Evolutionary conservation across 2,113 vertebrate genomes (phyloP).

Genomic region (Ornithorhynchus anatinus): DNA sequence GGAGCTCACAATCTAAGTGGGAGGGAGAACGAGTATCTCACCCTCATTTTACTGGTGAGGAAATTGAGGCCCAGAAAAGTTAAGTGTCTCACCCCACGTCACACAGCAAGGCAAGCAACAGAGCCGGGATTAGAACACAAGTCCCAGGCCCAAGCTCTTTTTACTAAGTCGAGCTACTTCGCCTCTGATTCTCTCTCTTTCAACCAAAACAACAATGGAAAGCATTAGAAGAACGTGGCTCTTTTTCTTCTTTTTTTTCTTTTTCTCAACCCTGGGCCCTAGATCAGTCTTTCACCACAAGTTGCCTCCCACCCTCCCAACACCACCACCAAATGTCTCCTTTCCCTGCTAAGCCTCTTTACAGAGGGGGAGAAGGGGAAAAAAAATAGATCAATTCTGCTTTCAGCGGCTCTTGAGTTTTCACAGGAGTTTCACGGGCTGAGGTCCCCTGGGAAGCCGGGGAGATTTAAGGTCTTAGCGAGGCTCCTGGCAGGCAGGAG

Average conservation of each 20-base stretch:
- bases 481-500: accelerated
- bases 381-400: neutral
- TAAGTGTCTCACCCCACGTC: too few species aligned
- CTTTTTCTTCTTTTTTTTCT: neutral
- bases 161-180: neutral
- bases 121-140: too few species aligned
- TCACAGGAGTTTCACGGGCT: neutral
- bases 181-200: neutral
- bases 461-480: neutral
- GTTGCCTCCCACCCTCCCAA: too few species aligned
- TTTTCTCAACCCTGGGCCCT: neutral
- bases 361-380: too few species aligned
- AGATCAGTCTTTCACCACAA: slow-evolving; percentile 28
- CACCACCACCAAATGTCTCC: too few species aligned
- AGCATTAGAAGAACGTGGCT: neutral
- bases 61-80: too few species aligned
- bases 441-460: neutral
- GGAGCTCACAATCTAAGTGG: too few species aligned
- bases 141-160: too few species aligned
- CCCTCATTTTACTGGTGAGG: too few species aligned
- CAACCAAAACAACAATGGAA: neutral
- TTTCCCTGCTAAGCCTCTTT: too few species aligned
- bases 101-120: too few species aligned
- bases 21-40: too few species aligned
- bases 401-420: neutral